Evolutionary conservation across 2,113 vertebrate species (phyloP), one percentile per base, ranked within the genome.

Genomic region (Scophthalmus maximus): DNA sequence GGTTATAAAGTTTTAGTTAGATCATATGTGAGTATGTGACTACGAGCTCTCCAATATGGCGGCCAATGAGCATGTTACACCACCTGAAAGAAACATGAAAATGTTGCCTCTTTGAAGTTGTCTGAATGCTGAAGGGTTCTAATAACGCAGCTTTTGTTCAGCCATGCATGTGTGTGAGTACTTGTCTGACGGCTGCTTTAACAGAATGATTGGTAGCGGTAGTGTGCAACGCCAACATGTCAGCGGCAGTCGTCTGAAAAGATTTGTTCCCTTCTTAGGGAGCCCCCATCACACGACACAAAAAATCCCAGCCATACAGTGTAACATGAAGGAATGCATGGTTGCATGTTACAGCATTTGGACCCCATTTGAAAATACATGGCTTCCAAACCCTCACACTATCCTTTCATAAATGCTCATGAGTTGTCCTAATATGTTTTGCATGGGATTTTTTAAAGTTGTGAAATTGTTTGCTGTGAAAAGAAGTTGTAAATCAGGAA

Each of bases 361-460:
- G n/a, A 47, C n/a, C 27, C 34, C n/a, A 58, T 68, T 32, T 74
- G 20, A 76, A 70, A n/a, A 59, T 14, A 42, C 70, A 69, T 59
- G 53, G 65, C 67, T 38, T 63, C 23, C 62, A 34, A 32, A 46
- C 38, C 72, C 42, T 75, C 36, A 23, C 52, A 74, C 29, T 1
- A 36, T 55, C 63, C 34, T 53, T 46, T 60, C 30, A 44, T 71
- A 34, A 46, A 69, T 59, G 44, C n/a, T 71, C 18, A 12, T 29
- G 51, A 7, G n/a, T 69, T 53, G 10, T 59, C 40, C 10, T n/a
- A 42, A 58, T 46, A 26, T 14, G n/a, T 44, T 34, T 26, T 42
- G 42, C 5, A 5, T 25, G 44, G 38, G 29, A 8, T 53, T 60
- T 60, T 18, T 20, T 18, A n/a, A 68, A 29, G 34, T 47, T 40